These are phyloP conservation scores for Sardinella longiceps DNA, from an alignment of 2,797 vertebrate genomes.

Conservation along the genomic window DNA sequence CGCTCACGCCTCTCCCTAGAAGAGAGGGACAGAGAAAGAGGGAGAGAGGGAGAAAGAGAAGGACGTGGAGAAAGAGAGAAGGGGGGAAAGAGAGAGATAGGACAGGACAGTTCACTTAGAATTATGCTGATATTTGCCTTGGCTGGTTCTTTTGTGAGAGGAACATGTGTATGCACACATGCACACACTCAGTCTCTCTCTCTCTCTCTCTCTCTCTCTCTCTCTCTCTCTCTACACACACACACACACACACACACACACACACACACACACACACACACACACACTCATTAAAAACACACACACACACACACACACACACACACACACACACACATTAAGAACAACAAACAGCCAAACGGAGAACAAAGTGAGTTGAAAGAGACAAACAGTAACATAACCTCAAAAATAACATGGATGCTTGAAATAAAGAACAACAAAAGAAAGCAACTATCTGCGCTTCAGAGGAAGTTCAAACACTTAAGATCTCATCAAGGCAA, in stretches of 20 bases:
- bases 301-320: neutral
- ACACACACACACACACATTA: neutral
- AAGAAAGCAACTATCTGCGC: neutral
- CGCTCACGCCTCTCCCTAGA: constrained; percentile 88
- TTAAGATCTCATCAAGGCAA: neutral
- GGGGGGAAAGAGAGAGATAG: neutral
- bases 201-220: neutral
- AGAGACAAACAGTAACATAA: neutral
- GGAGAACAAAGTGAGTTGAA: neutral
- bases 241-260: too few relatives aligned
- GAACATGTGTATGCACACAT: neutral
- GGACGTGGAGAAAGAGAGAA: neutral
- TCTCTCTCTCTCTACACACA: too few relatives aligned
- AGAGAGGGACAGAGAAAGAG: neutral
- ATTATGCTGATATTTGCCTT: neutral
- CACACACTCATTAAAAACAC: too few relatives aligned
- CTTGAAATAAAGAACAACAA: neutral
- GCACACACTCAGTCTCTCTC: too few relatives aligned
- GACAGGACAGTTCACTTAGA: too few relatives aligned
- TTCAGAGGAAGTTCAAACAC: neutral
- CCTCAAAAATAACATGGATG: neutral
- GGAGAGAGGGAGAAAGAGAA: neutral
- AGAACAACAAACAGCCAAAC: neutral
- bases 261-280: too few relatives aligned
- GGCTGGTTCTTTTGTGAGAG: neutral